Evolutionary conservation across 1,140 invertebrate genomes (phyloP).

Genomic region (Scaptodrosophila lebanonensis): DNA sequence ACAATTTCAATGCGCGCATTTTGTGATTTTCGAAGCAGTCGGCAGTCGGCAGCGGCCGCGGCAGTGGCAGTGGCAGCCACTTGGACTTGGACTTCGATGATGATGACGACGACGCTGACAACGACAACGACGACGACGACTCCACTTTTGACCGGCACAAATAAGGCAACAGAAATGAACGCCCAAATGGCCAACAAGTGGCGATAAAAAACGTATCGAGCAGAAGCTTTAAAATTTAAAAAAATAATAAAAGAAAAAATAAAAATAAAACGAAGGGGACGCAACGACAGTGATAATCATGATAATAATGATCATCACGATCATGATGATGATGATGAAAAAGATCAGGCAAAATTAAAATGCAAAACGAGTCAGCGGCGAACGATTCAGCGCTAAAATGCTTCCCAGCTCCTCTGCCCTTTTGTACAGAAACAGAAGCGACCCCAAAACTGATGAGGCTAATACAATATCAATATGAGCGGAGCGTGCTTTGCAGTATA

Average conservation of each 20-base stretch:
- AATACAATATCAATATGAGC: constrained; percentile 62
- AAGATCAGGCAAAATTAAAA: constrained; percentile 56
- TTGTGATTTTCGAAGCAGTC: constrained; percentile 14
- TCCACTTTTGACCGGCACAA: not conserved
- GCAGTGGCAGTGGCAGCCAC: constrained; percentile 58
- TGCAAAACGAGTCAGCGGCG: constrained; percentile 64
- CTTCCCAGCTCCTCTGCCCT: too few relatives aligned
- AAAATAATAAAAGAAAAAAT: constrained; percentile 24
- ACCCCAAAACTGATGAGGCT: constrained; percentile 22
- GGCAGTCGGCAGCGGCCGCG: constrained; percentile 11
- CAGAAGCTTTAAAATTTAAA: constrained; percentile 67
- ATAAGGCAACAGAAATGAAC: constrained; percentile 40
- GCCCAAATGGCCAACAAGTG: constrained; percentile 55
- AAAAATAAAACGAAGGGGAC: constrained; percentile 46
- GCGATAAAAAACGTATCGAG: constrained; percentile 50
- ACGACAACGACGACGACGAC: too few relatives aligned
- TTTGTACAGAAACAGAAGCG: constrained; percentile 24
- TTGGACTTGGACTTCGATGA: constrained; percentile 15
- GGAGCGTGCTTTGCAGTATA: constrained; percentile 50
- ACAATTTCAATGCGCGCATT: constrained; percentile 37
- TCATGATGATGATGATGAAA: constrained; percentile 47
- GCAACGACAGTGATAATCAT: constrained; percentile 33
- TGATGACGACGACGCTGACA: too few relatives aligned
- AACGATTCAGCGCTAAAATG: too few relatives aligned
- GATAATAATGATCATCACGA: constrained; percentile 34